Evolutionary conservation across 2,797 vertebrate genomes (phyloP).

Genomic region (Apodemus agrarius): DNA sequence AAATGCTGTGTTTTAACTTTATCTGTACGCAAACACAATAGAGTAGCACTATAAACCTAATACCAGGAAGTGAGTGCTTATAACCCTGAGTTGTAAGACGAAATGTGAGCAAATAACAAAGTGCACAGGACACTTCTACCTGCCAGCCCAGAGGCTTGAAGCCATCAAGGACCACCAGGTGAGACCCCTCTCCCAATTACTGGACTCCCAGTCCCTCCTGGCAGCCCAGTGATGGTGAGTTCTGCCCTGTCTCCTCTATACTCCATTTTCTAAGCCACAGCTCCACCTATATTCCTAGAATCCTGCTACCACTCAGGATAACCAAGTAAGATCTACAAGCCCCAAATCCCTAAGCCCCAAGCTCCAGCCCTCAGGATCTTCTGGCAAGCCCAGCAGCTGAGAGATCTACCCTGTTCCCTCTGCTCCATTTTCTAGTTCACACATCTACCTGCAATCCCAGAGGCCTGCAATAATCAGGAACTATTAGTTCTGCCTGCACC

Average conservation of each 20-base stretch:
- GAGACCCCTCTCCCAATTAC: not conserved
- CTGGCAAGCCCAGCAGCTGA: too few relatives aligned
- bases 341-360: too few relatives aligned
- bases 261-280: not conserved
- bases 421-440: too few relatives aligned
- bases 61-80: not conserved
- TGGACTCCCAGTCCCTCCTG: too few relatives aligned
- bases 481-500: too few relatives aligned
- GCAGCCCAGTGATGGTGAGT: not conserved
- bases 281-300: not conserved
- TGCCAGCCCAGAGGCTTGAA: not conserved
- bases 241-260: not conserved
- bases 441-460: too few relatives aligned
- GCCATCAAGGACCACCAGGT: not conserved
- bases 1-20: slow-evolving; percentile 26
- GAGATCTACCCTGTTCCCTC: too few relatives aligned
- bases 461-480: too few relatives aligned
- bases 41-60: not conserved
- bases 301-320: too few relatives aligned
- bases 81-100: not conserved
- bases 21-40: not conserved
- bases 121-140: not conserved
- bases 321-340: too few relatives aligned
- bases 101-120: not conserved
- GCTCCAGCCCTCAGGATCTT: too few relatives aligned